Evolutionary conservation across 2,888 invertebrate species (phyloP), one percentile per base, ranked within the genome.

Genomic region (Drosophila hamatofila): DNA sequence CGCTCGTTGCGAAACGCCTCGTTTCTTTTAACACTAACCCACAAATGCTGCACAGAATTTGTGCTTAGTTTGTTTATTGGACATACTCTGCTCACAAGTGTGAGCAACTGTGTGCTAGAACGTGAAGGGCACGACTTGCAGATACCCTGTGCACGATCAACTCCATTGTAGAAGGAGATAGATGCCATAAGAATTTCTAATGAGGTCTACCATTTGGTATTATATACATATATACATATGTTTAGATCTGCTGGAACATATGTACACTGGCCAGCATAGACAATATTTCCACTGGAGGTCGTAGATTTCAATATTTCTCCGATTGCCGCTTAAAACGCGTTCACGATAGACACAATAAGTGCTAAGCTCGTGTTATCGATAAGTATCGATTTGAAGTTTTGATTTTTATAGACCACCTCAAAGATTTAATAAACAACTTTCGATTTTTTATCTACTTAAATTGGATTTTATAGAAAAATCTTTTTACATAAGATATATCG

Each of bases 1-100:
- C 51, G 48, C 71, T 77, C 72, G 63, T 72, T 73, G 51, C 59
- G 68, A 67, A 66, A 66, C 66, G 70, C 54, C 48, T 33, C 58
- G 67, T 67, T 67, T 37, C 49, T 67, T 49, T 33, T 51, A 44
- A 23, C 46, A 67, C 72, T 57, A 73, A 61, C 67, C 72, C 49
- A 30, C 48, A 72, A 55, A 72, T 57, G 27, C 27, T 61, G 42
- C 14, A 44, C 39, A 42, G 46, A 14, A 39, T 35, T 41, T 39
- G 46, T 48, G 37, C 21, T 65, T 39, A 18, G 23, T 12, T 30
- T 52, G 18, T 33, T 35, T 16, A 49, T 3, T 30, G 30, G 7
- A 14, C 1, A 21, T 37, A 16, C 37, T 48, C 48, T 48, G 58
- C 6, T 37, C 48, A 27, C 48, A 21, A 57, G 44, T 49, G n/a